A percentile compares a stretch with the other conserved stretches of the same genome.
Evolutionary conservation across 2,797 vertebrate species (phyloP).

Genomic region (Choloepus didactylus): DNA sequence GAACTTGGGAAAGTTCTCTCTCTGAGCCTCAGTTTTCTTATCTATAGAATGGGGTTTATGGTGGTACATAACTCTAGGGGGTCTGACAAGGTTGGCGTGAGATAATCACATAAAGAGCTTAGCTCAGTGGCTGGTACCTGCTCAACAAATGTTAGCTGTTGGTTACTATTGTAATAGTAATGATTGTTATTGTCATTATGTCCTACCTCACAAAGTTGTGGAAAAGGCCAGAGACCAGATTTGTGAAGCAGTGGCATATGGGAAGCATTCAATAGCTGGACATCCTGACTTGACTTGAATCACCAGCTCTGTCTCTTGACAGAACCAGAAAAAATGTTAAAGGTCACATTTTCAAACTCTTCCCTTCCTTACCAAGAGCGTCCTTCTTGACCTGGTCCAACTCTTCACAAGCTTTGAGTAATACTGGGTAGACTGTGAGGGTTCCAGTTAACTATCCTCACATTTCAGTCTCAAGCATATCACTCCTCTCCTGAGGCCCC

Average conservation of each 20-base stretch:
- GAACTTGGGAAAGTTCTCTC: not conserved
- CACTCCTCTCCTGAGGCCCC: not conserved
- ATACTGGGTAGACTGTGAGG: not conserved
- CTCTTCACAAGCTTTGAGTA: not conserved
- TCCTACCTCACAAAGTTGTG: not conserved
- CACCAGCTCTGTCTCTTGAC: not conserved
- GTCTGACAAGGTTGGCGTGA: not conserved
- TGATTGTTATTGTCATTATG: not conserved
- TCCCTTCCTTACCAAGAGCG: not conserved
- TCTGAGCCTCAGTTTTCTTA: not conserved
- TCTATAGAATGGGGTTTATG: fast-evolving
- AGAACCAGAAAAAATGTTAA: not conserved
- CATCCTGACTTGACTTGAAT: not conserved
- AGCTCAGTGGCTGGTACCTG: not conserved
- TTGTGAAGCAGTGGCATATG: not conserved
- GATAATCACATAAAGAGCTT: not conserved
- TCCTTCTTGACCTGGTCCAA: not conserved
- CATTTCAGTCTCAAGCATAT: not conserved
- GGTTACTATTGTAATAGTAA: not conserved
- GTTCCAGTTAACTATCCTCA: not conserved
- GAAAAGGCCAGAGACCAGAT: not conserved
- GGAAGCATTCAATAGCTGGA: not conserved
- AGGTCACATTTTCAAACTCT: not conserved
- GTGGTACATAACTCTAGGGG: not conserved
- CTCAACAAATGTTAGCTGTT: not conserved